phyloP scores from a whole-genome alignment of 2,888 invertebrate species.

The Matsumyia berberina region DNA sequence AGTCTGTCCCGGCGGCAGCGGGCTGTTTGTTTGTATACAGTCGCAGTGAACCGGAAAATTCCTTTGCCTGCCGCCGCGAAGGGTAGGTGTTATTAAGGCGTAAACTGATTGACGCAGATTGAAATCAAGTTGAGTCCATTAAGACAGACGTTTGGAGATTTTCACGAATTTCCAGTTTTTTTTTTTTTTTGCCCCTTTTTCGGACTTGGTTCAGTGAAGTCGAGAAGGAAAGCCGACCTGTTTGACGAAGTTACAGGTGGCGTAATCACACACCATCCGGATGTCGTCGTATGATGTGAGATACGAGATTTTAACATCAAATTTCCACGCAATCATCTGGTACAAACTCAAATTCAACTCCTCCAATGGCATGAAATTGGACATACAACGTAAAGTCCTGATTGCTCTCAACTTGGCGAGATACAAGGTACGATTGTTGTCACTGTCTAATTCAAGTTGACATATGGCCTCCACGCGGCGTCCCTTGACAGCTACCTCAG shows the following conservation, averaged over 20 bases:
- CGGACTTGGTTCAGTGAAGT: background rate
- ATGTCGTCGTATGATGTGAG: too few species aligned
- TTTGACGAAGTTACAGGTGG: background rate
- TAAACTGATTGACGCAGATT: conserved; percentile 18
- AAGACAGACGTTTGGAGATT: background rate
- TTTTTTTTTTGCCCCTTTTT: background rate
- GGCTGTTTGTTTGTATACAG: conserved; percentile 18
- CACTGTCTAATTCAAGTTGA: too few species aligned
- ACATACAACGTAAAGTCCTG: too few species aligned
- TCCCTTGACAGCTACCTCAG: too few species aligned
- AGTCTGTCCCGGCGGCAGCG: background rate
- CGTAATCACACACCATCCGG: too few species aligned
- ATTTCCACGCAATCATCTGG: too few species aligned
- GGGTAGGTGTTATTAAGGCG: conserved; percentile 23
- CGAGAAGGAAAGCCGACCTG: background rate
- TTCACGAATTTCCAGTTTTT: conserved; percentile 19
- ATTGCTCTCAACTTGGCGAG: too few species aligned
- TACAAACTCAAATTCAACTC: too few species aligned
- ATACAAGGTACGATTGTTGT: too few species aligned
- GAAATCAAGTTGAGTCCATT: conserved; percentile 5
- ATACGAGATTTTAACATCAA: too few species aligned
- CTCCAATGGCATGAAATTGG: too few species aligned
- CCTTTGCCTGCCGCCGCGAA: conserved; percentile 15
- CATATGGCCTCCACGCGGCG: too few species aligned
- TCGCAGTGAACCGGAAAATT: conserved; percentile 44